phyloP scores from a whole-genome alignment of 2,113 vertebrate genomes.

The Ptyas mucosa region DNA sequence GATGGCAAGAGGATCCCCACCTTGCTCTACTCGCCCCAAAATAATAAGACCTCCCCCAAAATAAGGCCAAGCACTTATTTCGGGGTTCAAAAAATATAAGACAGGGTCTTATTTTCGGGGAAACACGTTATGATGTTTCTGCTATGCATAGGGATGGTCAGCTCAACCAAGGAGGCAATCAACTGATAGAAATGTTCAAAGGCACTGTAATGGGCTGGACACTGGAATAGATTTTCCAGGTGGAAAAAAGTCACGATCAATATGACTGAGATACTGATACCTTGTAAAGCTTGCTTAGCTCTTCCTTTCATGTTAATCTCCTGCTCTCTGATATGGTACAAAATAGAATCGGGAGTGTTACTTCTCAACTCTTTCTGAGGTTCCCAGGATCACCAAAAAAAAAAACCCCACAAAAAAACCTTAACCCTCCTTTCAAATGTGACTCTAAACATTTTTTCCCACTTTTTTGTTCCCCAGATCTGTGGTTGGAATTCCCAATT shows the following conservation, averaged over 20 bases:
- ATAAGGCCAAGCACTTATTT: no score
- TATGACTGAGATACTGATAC: background rate
- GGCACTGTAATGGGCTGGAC: background rate
- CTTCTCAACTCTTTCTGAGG: background rate
- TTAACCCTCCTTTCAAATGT: background rate
- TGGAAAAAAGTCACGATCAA: background rate
- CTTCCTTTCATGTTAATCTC: background rate
- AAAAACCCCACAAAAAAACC: background rate
- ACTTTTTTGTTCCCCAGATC: slow-evolving; percentile 66
- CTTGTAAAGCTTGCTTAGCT: background rate
- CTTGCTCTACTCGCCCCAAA: no score
- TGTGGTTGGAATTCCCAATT: slow-evolving; percentile 87
- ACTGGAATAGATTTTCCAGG: background rate
- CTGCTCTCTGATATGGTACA: background rate
- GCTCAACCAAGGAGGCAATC: background rate
- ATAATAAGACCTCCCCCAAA: no score
- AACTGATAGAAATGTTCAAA: background rate
- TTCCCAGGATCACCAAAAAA: background rate
- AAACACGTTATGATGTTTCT: no score
- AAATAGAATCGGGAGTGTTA: background rate
- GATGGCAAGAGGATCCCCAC: no score
- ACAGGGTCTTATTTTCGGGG: no score
- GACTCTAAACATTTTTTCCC: no score
- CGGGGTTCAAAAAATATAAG: no score
- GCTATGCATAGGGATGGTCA: background rate